phyloP scores from a whole-genome alignment of 2,888 invertebrate genomes.

The Spodoptera picta region DNA sequence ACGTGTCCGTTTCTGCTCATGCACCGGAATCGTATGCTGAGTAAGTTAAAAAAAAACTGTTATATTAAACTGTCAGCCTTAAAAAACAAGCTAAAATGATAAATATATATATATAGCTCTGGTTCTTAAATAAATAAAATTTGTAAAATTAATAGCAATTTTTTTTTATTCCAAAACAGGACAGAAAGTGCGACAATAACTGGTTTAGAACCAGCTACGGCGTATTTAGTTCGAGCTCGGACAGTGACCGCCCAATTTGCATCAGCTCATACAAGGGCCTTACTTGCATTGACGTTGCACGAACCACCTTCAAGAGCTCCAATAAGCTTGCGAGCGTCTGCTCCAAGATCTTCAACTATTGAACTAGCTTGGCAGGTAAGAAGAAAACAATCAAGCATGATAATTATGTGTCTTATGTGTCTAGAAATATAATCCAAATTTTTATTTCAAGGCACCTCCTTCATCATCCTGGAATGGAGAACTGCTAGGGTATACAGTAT shows the following conservation, averaged over 20 bases:
- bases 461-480: slow-evolving; percentile 93
- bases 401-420: neutral
- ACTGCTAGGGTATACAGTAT: slow-evolving; percentile 93
- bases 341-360: slow-evolving; percentile 77
- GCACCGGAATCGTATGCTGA: slow-evolving; percentile 74
- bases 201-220: slow-evolving; percentile 82
- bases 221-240: slow-evolving; percentile 81
- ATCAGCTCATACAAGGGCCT: slow-evolving; percentile 81
- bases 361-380: slow-evolving; percentile 84
- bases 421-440: neutral
- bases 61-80: too few species aligned
- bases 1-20: slow-evolving; percentile 85
- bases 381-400: neutral
- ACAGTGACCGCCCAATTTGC: slow-evolving; percentile 84
- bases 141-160: neutral
- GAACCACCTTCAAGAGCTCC: slow-evolving; percentile 84
- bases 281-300: slow-evolving; percentile 81
- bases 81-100: neutral
- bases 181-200: slow-evolving; percentile 81
- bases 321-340: slow-evolving; percentile 77
- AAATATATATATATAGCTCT: too few species aligned
- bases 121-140: too few species aligned
- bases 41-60: slow-evolving; percentile 64
- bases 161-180: slow-evolving; percentile 55
- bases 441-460: slow-evolving; percentile 88